phyloP scores from a whole-genome alignment of 1,140 invertebrate species.

The Cyrtorhinus lividipennis region DNA sequence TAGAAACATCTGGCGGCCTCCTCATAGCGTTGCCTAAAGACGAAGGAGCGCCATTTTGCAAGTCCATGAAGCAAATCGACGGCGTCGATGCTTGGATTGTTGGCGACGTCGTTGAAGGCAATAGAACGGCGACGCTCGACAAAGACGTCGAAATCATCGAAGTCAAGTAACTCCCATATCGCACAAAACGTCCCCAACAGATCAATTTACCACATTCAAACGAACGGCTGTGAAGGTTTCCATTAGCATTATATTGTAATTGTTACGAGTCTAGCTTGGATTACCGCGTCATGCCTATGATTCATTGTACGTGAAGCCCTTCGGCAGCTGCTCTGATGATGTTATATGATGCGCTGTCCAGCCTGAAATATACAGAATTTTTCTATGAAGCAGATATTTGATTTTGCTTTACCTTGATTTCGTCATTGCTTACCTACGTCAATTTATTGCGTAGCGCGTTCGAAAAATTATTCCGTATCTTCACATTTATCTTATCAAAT shows the following conservation, averaged over 20 bases:
- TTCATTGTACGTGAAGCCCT: neutral
- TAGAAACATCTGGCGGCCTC: slow-evolving; percentile 44
- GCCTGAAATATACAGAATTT: too few relatives aligned
- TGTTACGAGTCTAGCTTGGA: neutral
- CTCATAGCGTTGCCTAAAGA: slow-evolving; percentile 86
- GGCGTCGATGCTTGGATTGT: slow-evolving; percentile 98
- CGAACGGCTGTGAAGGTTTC: too few relatives aligned
- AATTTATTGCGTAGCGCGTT: too few relatives aligned
- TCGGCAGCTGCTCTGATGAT: neutral
- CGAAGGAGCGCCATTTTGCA: slow-evolving; percentile 91
- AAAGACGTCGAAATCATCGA: slow-evolving; percentile 96
- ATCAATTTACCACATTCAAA: too few relatives aligned
- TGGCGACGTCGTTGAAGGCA: slow-evolving; percentile 94
- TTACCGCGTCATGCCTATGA: slow-evolving; percentile 40
- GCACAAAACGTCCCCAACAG: too few relatives aligned
- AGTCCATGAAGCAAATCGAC: slow-evolving; percentile 92
- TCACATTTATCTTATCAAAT: too few relatives aligned
- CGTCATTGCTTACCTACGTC: too few relatives aligned
- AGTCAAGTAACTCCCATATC: slow-evolving; percentile 44
- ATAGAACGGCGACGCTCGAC: slow-evolving; percentile 86
- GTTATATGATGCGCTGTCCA: neutral
- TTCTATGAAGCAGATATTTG: too few relatives aligned
- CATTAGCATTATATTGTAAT: too few relatives aligned
- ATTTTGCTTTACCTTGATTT: too few relatives aligned
- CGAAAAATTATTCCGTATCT: too few relatives aligned